Base-by-base conservation (phyloP, 2,113 vertebrate species). In the Lipophrys pholis region DNA sequence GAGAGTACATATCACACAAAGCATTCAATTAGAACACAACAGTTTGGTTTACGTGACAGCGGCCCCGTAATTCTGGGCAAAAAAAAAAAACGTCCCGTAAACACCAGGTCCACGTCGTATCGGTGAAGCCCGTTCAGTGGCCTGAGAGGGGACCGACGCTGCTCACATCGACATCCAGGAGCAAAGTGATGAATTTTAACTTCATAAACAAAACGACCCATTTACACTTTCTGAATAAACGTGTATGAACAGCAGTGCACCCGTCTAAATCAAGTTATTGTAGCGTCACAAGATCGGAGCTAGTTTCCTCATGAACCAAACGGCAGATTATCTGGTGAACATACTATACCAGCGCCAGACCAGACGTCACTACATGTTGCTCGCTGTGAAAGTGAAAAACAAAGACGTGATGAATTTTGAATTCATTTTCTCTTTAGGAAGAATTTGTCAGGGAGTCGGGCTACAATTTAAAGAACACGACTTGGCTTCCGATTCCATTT, bases 1-100 rank as follows among this genome's bases (percentile, higher is more conserved):
- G 78, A 43, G 63, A 76, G 43, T 63, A 69, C 80, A 86, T 83
- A 82, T 83, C 80, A 77, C 40, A 84, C 21, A 30, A 30, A 30
- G 21, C 21, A 4, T 30, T 30, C 21, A 30, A 4, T 30, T 30
- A 30, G 12, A 48, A 68, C 56, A 68, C 57, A 67, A 16, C 16
- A 16, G 41, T 74, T 73, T 80, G 63, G 58, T 35, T 12, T 76
- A 45, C 69, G 53, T 77, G 54, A 38, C 54, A 82, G 66, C 54
- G 61, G 53, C 73, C 73, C 12, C n/a, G 43, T 38, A 62, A 66
- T 70, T 11, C 63, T 36, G 11, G 38, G 73, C 12, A 48, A 21
- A 57, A 38, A 15, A 30, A 30, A 30, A 2, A 30, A 30, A 2
- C 2, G 4, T 30, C 11, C 16, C 15, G 30, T 8, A 61, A 17